A percentile compares a stretch with the other conserved stretches of the same genome.
These are phyloP conservation scores for Kryptolebias ocellatus DNA, from an alignment of 2,797 vertebrate genomes.

Conservation along the genomic window DNA sequence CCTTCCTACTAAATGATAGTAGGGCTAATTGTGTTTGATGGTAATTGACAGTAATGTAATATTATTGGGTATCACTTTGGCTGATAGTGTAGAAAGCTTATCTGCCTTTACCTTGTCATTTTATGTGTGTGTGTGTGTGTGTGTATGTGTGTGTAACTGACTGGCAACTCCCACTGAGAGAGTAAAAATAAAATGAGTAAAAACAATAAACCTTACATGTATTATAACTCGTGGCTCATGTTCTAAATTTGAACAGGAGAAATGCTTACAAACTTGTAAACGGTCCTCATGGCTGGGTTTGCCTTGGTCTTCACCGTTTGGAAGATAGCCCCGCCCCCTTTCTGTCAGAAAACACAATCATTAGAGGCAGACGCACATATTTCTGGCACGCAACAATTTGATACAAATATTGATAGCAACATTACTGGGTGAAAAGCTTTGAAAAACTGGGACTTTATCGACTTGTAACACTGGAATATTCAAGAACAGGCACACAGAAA, in stretches of 20 bases:
- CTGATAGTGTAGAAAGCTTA: neutral
- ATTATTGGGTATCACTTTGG: neutral
- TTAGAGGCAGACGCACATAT: neutral
- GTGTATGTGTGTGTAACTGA: no score
- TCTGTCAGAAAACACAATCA: slow-evolving; percentile 78
- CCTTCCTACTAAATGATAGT: no score
- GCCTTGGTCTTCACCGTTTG: slow-evolving; percentile 97
- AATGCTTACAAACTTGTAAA: slow-evolving; percentile 96
- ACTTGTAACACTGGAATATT: neutral
- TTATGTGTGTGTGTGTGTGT: no score
- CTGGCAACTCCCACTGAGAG: no score
- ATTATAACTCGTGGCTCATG: neutral
- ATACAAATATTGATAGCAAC: neutral
- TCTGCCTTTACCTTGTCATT: no score
- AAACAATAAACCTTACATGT: no score
- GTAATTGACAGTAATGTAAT: no score
- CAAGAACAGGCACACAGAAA: neutral
- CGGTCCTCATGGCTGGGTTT: slow-evolving; percentile 98
- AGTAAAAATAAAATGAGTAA: no score
- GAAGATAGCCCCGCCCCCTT: slow-evolving; percentile 95
- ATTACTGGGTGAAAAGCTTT: neutral
- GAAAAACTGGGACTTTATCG: neutral
- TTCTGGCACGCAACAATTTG: neutral
- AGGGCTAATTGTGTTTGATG: no score
- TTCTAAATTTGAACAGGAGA: neutral